These are phyloP conservation scores for Drosophila mulleri DNA, from an alignment of 2,888 invertebrate genomes.

Conservation along the genomic window DNA sequence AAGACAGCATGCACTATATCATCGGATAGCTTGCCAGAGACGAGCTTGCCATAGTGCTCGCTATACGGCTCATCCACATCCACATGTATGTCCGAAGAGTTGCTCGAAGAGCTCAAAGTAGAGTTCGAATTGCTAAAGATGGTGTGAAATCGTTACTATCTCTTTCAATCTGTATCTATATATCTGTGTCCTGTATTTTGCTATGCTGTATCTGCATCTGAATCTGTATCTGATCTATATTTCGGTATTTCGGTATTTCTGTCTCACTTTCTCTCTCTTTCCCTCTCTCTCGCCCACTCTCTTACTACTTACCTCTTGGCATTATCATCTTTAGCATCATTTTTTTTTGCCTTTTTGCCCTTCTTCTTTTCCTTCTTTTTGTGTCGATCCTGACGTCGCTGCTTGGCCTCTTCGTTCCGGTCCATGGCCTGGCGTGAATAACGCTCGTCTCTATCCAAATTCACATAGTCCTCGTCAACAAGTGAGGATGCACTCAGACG, in stretches of 20 bases:
- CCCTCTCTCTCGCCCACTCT: neutral
- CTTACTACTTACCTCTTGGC: constrained; percentile 2
- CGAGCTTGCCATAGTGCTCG: constrained; percentile 61
- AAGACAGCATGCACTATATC: constrained; percentile 78
- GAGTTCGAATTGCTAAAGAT: neutral
- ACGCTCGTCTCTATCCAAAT: constrained; percentile 34
- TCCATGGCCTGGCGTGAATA: constrained; percentile 20
- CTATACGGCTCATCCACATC: constrained; percentile 1
- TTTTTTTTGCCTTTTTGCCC: neutral
- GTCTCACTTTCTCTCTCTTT: neutral
- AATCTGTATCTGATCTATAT: too few species aligned
- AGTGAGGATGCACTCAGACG: constrained; percentile 2
- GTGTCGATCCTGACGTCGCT: neutral
- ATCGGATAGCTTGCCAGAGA: constrained; percentile 75
- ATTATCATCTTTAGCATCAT: neutral
- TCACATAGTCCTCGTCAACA: constrained; percentile 7
- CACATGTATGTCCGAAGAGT: neutral
- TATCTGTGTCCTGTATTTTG: too few species aligned
- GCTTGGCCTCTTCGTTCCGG: neutral
- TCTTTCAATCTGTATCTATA: neutral
- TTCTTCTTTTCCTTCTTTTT: constrained; percentile 10
- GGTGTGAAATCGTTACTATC: neutral
- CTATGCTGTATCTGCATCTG: too few species aligned
- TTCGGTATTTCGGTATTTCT: too few species aligned
- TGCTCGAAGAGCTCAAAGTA: neutral